Percentiles rank a stretch among this genome's conserved stretches.
phyloP scores from a whole-genome alignment of 2,797 vertebrate species.

The Aphelocoma californica region DNA sequence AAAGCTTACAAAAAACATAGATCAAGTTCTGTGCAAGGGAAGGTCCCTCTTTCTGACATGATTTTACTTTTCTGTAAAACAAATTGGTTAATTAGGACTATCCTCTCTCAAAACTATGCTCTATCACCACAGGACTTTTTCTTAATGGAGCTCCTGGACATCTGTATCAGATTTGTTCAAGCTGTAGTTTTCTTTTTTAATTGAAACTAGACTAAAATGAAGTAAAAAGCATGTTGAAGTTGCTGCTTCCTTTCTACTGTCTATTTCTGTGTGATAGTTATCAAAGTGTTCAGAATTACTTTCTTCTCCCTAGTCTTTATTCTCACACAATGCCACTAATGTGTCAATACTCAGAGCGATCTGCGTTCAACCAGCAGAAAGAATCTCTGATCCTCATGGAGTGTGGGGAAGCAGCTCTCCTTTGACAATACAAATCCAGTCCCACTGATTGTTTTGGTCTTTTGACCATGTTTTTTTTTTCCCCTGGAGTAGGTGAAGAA shows the following conservation, averaged over 20 bases:
- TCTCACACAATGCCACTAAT: neutral
- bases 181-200: neutral
- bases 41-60: neutral
- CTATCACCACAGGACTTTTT: neutral
- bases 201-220: neutral
- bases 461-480: neutral
- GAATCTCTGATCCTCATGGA: neutral
- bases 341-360: neutral
- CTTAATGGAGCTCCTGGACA: neutral
- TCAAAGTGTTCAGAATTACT: neutral
- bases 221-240: neutral
- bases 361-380: neutral
- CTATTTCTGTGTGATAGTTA: neutral
- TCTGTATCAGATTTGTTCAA: neutral
- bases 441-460: neutral
- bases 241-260: neutral
- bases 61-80: constrained; percentile 1
- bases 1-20: neutral
- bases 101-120: neutral
- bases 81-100: neutral
- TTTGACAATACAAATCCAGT: neutral
- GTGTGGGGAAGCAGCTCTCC: neutral
- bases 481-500: neutral
- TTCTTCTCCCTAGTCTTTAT: neutral
- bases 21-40: neutral